Evolutionary conservation across 1,140 invertebrate species (phyloP).

Genomic region (Trichonephila clavata): DNA sequence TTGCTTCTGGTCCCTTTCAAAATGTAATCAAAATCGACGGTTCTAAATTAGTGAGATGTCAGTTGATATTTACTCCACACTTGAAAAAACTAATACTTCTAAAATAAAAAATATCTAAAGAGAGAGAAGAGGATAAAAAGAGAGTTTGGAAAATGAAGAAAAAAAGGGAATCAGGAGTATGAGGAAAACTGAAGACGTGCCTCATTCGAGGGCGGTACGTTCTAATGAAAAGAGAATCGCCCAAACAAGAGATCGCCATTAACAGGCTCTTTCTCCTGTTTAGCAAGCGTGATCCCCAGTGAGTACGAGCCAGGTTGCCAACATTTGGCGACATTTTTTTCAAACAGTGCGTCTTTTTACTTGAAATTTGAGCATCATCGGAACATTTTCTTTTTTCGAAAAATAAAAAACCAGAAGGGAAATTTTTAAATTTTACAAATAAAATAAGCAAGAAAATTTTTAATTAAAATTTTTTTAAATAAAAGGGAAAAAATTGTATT

Average conservation of each 20-base stretch:
- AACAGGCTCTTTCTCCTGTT: slow-evolving; percentile 63
- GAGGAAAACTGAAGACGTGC: slow-evolving; percentile 20
- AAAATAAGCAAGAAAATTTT: too few relatives aligned
- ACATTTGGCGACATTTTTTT: slow-evolving; percentile 30
- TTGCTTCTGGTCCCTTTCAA: neutral
- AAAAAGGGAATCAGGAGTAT: neutral
- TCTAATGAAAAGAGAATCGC: slow-evolving; percentile 54
- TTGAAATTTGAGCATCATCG: too few relatives aligned
- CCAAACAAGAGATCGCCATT: slow-evolving; percentile 69
- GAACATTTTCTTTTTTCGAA: too few relatives aligned
- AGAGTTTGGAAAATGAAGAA: slow-evolving; percentile 31
- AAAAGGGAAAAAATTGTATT: too few relatives aligned
- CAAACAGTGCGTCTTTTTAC: neutral
- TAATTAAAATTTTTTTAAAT: too few relatives aligned
- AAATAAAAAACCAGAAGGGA: too few relatives aligned
- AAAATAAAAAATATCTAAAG: neutral
- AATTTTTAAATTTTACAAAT: neutral
- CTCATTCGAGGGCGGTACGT: slow-evolving; percentile 32
- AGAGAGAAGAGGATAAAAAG: neutral
- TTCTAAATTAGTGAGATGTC: slow-evolving; percentile 42
- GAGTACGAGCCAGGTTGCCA: slow-evolving; percentile 37
- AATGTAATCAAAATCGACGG: slow-evolving; percentile 40
- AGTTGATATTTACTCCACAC: neutral
- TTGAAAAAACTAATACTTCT: neutral
- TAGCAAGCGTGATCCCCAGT: slow-evolving; percentile 32